Base-by-base conservation (phyloP, 2,888 invertebrate species). In the Oligia strigilis region DNA sequence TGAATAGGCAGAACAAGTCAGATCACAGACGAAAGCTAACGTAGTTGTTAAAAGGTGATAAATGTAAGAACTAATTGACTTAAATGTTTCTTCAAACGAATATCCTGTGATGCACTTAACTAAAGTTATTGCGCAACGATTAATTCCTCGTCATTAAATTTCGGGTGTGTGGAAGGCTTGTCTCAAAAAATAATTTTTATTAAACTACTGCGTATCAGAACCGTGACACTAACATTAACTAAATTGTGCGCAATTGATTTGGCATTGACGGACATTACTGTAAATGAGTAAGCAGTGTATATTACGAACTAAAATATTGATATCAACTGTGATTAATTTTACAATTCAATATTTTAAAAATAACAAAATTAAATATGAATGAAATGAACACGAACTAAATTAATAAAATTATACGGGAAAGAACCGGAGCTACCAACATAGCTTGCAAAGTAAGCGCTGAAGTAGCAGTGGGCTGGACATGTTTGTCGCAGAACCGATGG, bases 191-290 rank as follows among this genome's bases (percentile, higher is more conserved):
- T 23, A 67, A 75, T 40, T 62, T n/a, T n/a, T n/a, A n/a, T n/a
- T 82, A 52, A 70, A 67, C 71, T 14, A 49, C 70, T 83, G 67
- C 75, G 80, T 40, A 73, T 72, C 43, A 70, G 52, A 65, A 64
- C 60, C 52, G 11, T 76, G 75, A 80, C 72, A 65, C 29, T 72
- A 23, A 55, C 17, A 69, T 75, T 74, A 67, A 17, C 36, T 72
- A 49, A 19, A 64, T 72, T 13, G 64, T n/a, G 17, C 65, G 65
- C 75, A 73, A 84, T 75, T 84, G 72, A 78, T 81, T 78, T 73
- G 84, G 64, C 81, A 81, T 84, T 84, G 84, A 64, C 8, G 9
- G 65, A 43, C 55, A 75, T 55, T 77, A 65, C 40, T 29, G 60
- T 74, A 8, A 70, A 83, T 70, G 14, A 74, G 3, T 36, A n/a